Evolutionary conservation across 2,888 invertebrate species (phyloP).

Genomic region (Tinea pellionella): DNA sequence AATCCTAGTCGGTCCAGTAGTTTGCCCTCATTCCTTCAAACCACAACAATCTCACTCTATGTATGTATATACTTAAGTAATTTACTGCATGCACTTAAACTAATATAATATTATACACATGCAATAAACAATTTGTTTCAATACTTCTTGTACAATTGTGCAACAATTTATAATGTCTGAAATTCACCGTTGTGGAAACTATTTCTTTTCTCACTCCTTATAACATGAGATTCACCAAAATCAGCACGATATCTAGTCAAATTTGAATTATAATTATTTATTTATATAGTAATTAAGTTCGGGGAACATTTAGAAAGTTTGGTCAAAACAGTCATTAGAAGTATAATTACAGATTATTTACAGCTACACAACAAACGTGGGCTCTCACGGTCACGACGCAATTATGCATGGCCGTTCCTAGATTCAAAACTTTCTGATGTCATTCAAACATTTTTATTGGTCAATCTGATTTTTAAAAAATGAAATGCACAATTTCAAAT

Average conservation of each 20-base stretch:
- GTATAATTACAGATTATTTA: constrained; percentile 8
- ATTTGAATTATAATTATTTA: neutral
- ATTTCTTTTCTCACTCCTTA: no score
- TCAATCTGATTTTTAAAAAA: neutral
- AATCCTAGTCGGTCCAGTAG: neutral
- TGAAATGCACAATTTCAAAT: no score
- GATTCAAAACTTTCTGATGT: neutral
- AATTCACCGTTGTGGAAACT: no score
- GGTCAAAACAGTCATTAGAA: neutral
- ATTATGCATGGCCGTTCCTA: constrained; percentile 2
- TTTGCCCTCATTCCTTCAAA: constrained; percentile 1
- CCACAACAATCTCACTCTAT: constrained; percentile 8
- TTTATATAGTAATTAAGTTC: neutral
- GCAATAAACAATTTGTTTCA: neutral
- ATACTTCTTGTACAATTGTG: no score
- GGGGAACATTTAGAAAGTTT: neutral
- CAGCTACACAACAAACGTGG: constrained; percentile 8
- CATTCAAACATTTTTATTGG: neutral
- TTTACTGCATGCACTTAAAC: neutral
- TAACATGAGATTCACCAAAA: no score
- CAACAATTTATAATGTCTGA: no score
- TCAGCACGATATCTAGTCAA: no score
- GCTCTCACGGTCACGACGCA: constrained; percentile 1
- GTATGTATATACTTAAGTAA: neutral
- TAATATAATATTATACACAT: neutral